Evolutionary conservation across 35 echinoderm and acorn worm genomes (phyloP).

Genomic region (Apostichopus parvimensis): DNA sequence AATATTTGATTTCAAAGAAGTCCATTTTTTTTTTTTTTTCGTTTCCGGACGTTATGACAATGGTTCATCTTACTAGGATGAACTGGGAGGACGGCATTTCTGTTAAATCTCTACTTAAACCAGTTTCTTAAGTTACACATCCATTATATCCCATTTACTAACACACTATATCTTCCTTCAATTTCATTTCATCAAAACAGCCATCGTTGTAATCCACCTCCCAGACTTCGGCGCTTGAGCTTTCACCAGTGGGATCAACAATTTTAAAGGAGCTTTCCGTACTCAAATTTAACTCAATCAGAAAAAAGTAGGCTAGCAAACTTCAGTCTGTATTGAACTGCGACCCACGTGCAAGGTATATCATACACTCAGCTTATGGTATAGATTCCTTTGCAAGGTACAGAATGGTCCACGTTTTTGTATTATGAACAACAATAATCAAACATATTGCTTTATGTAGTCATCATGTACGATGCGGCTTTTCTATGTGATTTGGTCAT

Average conservation of each 20-base stretch:
- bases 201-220: neutral
- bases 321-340: too few species aligned
- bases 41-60: neutral
- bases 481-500: too few species aligned
- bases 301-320: too few species aligned
- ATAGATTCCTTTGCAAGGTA: too few species aligned
- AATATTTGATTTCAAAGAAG: neutral
- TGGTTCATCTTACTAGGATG: neutral
- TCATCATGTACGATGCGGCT: too few species aligned
- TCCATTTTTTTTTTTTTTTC: neutral
- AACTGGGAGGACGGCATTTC: neutral
- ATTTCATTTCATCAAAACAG: constrained; percentile 19
- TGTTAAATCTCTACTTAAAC: constrained; percentile 15
- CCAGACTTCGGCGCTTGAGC: neutral
- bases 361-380: neutral
- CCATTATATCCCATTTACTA: constrained; percentile 22
- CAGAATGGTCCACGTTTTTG: too few species aligned
- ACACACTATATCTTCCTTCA: constrained; percentile 7
- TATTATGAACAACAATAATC: too few species aligned
- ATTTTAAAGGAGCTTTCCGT: neutral
- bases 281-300: neutral
- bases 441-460: too few species aligned
- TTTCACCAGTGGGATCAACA: constrained; percentile 8
- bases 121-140: constrained; percentile 9
- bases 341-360: neutral